These are phyloP conservation scores for Neosalanx taihuensis DNA, from an alignment of 2,797 vertebrate species.

Conservation along the genomic window DNA sequence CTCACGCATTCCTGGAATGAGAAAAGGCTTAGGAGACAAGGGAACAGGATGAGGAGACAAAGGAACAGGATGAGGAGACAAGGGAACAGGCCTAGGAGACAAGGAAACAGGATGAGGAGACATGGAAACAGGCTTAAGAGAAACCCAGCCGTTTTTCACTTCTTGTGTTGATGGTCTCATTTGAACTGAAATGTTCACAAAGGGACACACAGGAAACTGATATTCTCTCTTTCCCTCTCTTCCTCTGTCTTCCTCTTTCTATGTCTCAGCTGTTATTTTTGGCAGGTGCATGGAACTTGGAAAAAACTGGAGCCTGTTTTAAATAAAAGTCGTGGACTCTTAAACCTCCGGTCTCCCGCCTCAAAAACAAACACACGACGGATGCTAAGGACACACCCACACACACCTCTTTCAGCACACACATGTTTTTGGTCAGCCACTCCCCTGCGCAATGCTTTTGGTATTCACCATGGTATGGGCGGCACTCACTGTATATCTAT, in stretches of 20 bases:
- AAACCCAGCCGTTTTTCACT: no score
- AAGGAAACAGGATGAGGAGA: no score
- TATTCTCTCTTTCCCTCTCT: background rate
- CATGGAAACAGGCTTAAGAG: no score
- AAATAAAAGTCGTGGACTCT: slow-evolving; percentile 21
- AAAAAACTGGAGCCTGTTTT: slow-evolving; percentile 38
- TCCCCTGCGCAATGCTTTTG: slow-evolving; percentile 53
- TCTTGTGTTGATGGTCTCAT: slow-evolving; percentile 46
- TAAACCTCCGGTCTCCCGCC: slow-evolving; percentile 13
- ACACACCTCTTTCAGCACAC: slow-evolving; percentile 20
- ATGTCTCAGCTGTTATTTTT: slow-evolving; percentile 58
- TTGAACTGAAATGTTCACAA: slow-evolving; percentile 40
- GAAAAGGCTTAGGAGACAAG: background rate
- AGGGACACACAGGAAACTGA: slow-evolving; percentile 44
- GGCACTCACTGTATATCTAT: slow-evolving; percentile 53
- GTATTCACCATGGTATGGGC: slow-evolving; percentile 57
- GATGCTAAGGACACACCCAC: slow-evolving; percentile 4
- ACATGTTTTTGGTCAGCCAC: slow-evolving; percentile 59
- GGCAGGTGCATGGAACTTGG: slow-evolving; percentile 23
- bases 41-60: no score
- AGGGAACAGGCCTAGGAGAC: no score
- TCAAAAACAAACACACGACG: slow-evolving; percentile 9
- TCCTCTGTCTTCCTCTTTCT: background rate
- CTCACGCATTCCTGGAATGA: slow-evolving; percentile 13
- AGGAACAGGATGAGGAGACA: no score